Percentiles rank a stretch among this genome's conserved stretches.
phyloP scores from a whole-genome alignment of 2,797 vertebrate genomes.

The Cetoscarus ocellatus region DNA sequence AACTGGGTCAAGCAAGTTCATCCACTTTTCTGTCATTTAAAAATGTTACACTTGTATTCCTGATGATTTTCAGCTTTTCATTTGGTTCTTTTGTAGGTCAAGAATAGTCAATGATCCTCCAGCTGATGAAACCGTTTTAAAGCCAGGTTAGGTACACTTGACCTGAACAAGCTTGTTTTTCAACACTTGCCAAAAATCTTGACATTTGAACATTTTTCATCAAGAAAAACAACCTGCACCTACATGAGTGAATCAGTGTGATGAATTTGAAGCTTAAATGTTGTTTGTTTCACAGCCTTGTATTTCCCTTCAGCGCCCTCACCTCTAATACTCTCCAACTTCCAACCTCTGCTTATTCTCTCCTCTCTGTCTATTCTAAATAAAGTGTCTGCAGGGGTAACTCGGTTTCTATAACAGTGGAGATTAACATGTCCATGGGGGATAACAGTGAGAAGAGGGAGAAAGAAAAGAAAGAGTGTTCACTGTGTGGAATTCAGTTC shows the following conservation, averaged over 20 bases:
- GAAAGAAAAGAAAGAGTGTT: constrained; percentile 46
- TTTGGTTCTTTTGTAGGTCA: constrained; percentile 28
- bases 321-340: neutral
- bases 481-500: constrained; percentile 70
- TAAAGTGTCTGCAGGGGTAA: constrained; percentile 66
- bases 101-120: constrained; percentile 18
- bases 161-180: constrained; percentile 16
- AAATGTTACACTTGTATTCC: constrained; percentile 7
- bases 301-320: constrained; percentile 10
- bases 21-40: neutral
- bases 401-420: constrained; percentile 57
- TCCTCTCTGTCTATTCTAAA: constrained; percentile 54
- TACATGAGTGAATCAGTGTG: constrained; percentile 8
- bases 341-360: constrained; percentile 20
- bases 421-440: constrained; percentile 68
- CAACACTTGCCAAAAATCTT: neutral
- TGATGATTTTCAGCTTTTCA: constrained; percentile 33
- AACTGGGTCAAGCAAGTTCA: neutral
- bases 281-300: neutral
- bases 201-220: constrained; percentile 10
- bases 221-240: neutral
- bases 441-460: constrained; percentile 47
- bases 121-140: constrained; percentile 22
- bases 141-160: neutral
- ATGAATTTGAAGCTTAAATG: constrained; percentile 18